Conservation (phyloP, 2,888 invertebrate genomes). For the Acanthosepion esculentum region DNA sequence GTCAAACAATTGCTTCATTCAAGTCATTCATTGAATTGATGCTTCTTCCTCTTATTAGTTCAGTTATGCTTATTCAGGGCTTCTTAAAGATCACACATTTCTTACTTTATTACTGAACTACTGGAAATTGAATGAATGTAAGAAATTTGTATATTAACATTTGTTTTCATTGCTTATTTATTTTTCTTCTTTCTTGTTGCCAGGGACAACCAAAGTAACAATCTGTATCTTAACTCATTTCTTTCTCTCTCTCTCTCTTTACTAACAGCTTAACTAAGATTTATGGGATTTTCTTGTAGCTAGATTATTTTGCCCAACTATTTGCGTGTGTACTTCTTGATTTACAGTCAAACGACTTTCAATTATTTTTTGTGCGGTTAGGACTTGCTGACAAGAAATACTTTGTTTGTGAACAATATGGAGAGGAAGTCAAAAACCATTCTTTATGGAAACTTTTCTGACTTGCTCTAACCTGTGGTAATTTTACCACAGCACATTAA, state of each 20-base stretch:
- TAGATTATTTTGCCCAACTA: background rate
- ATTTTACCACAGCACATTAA: no score
- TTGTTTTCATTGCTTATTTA: background rate
- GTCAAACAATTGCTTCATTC: no score
- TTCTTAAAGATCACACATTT: no score
- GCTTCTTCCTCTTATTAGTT: no score
- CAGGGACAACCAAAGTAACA: background rate
- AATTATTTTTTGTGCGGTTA: background rate
- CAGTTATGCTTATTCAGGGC: no score
- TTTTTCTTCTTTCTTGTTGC: background rate
- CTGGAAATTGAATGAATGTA: background rate
- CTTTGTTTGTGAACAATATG: no score
- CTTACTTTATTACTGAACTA: background rate
- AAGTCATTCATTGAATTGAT: no score
- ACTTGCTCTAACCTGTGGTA: no score
- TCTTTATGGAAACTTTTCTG: no score
- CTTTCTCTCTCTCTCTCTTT: background rate
- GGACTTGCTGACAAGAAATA: no score
- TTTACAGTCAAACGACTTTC: background rate
- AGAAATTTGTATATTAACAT: background rate
- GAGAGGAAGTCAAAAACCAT: no score
- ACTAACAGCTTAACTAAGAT: background rate
- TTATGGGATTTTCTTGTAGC: background rate
- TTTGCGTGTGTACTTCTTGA: background rate
- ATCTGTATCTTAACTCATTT: background rate